Base-by-base conservation (phyloP, 2,888 invertebrate genomes). In the Odontocerum albicorne region DNA sequence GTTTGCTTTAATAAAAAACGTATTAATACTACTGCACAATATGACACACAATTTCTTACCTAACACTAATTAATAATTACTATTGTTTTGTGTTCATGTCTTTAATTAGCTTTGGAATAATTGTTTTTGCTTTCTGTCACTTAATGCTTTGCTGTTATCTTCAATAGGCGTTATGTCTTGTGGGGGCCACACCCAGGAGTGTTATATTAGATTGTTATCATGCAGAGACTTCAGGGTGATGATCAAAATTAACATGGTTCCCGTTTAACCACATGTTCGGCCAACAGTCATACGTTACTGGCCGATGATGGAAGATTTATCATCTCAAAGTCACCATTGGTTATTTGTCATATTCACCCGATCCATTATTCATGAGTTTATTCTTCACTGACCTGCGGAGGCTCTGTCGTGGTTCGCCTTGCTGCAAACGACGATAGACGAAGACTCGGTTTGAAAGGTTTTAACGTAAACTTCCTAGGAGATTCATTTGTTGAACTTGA, bases 391-490 rank as follows among this genome's bases (percentile, higher is more conserved):
- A 63, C 64, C 54, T 69, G 68, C 15, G 71, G 65, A 39, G 72
- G 61, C 6, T 64, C 56, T 43, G 72, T 72, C 45, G 65, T 65
- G 17, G 57, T 50, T 68, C 70, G 73, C 64, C 73, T 70, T 1
- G 73, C 73, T 6, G 74, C 64, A 46, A 77, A 77, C 2, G 74
- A 66, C 16, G 78, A 76, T 2, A 43, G 19, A 57, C 77, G 64
- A 55, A 73, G 69, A 47, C 66, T 70, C 12, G 77, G 72, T 60
- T 77, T 69, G 46, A 72, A 69, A 4, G 74, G 72, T 63, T 73
- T 76, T 51, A 72, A 68, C 53, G 69, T 72, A 1, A 70, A 62
- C 65, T 71, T 75, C 57, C 70, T 72, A 61, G 35, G 45, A 12
- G 47, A 40, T 13, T 54, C 49, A 19, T 21, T 33, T 13, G 31